Base-by-base conservation (phyloP, 2,888 invertebrate species). In the Andrena dorsata region DNA sequence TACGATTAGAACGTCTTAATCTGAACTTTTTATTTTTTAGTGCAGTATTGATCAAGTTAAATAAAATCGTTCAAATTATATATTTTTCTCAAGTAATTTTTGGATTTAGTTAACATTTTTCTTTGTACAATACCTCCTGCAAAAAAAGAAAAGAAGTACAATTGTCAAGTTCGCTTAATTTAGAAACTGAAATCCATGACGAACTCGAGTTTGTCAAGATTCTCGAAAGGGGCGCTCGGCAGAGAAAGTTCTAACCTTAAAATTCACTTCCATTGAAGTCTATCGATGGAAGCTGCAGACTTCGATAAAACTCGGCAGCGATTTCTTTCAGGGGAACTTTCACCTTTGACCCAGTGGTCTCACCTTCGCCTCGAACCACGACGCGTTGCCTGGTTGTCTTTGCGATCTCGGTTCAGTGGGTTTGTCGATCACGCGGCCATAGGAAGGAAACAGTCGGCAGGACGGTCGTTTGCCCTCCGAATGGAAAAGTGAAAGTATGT, bases 401-500 rank as follows among this genome's bases (percentile, higher is more conserved):
- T 49, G 66, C 16, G 70, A 56, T 26, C 23, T 13, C 66, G 70
- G 64, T 75, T 68, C 69, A 71, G 63, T 35, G 61, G 76, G 32
- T 72, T 72, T 64, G 82, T 73, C 76, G 76, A 81, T 76, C 81
- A 58, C 61, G 56, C 71, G 72, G 63, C 41, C 64, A 51, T 51
- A 32, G 79, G 64, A 73, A 80, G 84, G 73, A 69, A 81, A 81
- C 68, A 60, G 78, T 68, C 63, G 32, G 56, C 26, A 61, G 41
- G 76, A 71, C 41, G 51, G 72, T 16, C 64, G 63, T 58, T 82
- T 53, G 61, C 65, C 78, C 82, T 58, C 53, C 65, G 79, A 86
- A 84, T 87, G 88, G 86, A 86, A 89, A 92, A 92, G 92, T 90
- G 93, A 93, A 92, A 93, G 92, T 92, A 84, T 90, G 91, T 90